phyloP scores from a whole-genome alignment of 2,888 invertebrate species.

The Keiferia lycopersicella region DNA sequence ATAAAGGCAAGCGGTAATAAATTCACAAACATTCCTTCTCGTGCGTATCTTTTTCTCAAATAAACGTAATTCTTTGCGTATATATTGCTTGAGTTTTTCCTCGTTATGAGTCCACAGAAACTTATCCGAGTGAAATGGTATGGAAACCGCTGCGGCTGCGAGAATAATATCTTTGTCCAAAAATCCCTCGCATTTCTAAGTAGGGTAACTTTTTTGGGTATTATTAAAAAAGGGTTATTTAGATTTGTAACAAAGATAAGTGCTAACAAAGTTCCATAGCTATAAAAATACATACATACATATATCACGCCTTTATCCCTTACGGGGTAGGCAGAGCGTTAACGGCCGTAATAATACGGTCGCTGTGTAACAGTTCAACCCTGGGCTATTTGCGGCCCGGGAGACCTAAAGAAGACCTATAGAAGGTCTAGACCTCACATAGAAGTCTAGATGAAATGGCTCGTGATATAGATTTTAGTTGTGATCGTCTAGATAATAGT shows the following conservation, averaged over 20 bases:
- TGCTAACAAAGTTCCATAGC: too few species aligned
- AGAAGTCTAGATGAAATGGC: too few species aligned
- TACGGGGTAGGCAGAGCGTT: too few species aligned
- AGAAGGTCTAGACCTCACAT: too few species aligned
- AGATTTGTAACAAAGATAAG: not conserved
- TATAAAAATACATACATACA: too few species aligned
- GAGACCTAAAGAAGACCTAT: too few species aligned
- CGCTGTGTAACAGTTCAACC: too few species aligned
- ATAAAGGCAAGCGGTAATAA: not conserved
- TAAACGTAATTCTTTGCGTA: not conserved
- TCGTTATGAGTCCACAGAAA: conserved; percentile 6
- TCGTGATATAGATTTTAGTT: too few species aligned
- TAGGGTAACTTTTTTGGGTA: not conserved
- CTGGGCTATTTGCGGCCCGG: too few species aligned
- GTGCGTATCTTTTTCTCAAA: not conserved
- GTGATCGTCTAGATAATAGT: too few species aligned
- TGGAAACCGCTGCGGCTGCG: conserved; percentile 1
- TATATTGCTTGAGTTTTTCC: not conserved
- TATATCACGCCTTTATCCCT: too few species aligned
- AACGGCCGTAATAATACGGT: too few species aligned
- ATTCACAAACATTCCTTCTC: not conserved
- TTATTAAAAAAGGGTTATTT: conserved; percentile 9
- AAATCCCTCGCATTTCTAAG: not conserved
- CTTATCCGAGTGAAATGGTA: conserved; percentile 13
- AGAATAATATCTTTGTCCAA: not conserved